Percentiles rank a stretch among this genome's conserved stretches.
These are phyloP conservation scores for Ophioninae sp. DNA, from an alignment of 2,888 invertebrate species.

Conservation along the genomic window DNA sequence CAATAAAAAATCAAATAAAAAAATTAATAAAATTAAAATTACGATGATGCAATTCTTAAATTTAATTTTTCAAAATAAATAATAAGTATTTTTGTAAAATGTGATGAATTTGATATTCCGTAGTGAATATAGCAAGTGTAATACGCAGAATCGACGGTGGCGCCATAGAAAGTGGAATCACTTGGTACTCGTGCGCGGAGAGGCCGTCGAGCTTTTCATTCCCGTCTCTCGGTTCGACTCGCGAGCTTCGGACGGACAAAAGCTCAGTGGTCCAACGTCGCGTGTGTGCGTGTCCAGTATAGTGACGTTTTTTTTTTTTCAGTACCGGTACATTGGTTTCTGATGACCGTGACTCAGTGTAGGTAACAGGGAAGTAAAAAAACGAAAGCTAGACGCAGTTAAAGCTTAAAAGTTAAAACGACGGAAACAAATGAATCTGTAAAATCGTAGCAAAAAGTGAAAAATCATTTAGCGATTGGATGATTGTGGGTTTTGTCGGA, in stretches of 20 bases:
- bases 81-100: no score
- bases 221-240: constrained; percentile 77
- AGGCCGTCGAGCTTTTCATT: constrained; percentile 75
- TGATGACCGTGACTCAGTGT: constrained; percentile 36
- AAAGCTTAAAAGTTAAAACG: neutral
- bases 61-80: neutral
- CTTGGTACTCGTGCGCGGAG: constrained; percentile 73
- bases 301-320: constrained; percentile 48
- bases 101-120: neutral
- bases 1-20: no score
- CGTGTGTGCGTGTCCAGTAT: constrained; percentile 62
- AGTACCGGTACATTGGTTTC: constrained; percentile 53
- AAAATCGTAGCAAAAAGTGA: constrained; percentile 13
- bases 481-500: neutral
- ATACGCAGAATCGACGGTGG: constrained; percentile 75
- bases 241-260: constrained; percentile 74
- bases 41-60: neutral
- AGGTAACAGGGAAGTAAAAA: neutral
- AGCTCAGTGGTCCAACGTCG: constrained; percentile 51
- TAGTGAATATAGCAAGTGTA: constrained; percentile 67
- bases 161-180: constrained; percentile 72
- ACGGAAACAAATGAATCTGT: neutral
- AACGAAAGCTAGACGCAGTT: neutral
- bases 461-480: constrained; percentile 3
- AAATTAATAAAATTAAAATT: no score